A percentile compares a stretch with the other conserved stretches of the same genome.
phyloP scores from a whole-genome alignment of 2,113 vertebrate species.

The Pituophis catenifer region DNA sequence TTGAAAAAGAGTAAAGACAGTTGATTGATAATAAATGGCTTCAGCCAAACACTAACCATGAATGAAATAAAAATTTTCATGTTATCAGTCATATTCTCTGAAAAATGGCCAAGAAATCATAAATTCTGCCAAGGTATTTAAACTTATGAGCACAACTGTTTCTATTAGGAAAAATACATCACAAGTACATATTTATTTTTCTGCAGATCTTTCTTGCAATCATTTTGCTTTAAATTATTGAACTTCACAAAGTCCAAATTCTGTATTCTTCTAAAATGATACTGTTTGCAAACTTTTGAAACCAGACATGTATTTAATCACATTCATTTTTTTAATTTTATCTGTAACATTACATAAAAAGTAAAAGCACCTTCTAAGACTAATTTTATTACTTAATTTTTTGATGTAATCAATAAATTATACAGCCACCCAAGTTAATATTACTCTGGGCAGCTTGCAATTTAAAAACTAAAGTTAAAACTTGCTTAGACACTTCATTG shows the following conservation, averaged over 20 bases:
- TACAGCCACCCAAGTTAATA: neutral
- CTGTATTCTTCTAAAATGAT: neutral
- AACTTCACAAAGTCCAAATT: neutral
- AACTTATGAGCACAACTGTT: too few species aligned
- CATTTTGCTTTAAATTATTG: neutral
- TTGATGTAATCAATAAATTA: neutral
- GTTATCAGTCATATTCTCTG: too few species aligned
- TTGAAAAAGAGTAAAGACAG: too few species aligned
- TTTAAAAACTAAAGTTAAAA: neutral
- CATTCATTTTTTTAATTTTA: neutral
- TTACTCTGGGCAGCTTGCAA: neutral
- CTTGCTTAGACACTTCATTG: neutral
- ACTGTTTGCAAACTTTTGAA: neutral
- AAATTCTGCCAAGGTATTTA: too few species aligned
- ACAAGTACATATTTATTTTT: neutral
- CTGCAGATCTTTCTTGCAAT: neutral
- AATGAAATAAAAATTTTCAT: too few species aligned
- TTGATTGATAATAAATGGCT: too few species aligned
- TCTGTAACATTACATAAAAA: neutral
- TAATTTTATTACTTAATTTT: neutral
- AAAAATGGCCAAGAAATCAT: too few species aligned
- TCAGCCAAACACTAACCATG: too few species aligned
- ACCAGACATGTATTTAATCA: neutral
- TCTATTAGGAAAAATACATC: neutral
- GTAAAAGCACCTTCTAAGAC: neutral